phyloP scores from a whole-genome alignment of 2,888 invertebrate species.

The Criorhina ranunculi region DNA sequence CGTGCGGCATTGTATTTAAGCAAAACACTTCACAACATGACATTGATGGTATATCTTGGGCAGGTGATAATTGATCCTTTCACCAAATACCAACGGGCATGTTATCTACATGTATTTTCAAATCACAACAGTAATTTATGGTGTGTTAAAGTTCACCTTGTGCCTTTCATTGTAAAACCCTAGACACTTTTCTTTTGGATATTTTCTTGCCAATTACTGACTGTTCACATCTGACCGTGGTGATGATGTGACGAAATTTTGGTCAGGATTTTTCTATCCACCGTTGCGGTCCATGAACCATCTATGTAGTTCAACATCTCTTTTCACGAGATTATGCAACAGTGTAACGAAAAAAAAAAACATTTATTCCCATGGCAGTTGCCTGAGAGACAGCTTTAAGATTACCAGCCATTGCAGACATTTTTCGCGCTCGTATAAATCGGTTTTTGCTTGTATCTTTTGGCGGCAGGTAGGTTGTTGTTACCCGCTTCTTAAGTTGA shows the following conservation, averaged over 20 bases:
- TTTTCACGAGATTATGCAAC: constrained; percentile 51
- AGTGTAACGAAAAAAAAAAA: constrained; percentile 23
- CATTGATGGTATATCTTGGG: constrained; percentile 48
- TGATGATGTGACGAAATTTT: constrained; percentile 20
- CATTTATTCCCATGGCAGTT: constrained; percentile 69
- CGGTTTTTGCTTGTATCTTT: constrained; percentile 7
- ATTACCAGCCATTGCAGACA: constrained; percentile 37
- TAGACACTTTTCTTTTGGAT: constrained; percentile 11
- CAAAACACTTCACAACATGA: constrained; percentile 35
- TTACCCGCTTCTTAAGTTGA: constrained; percentile 34
- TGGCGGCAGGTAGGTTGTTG: constrained; percentile 14
- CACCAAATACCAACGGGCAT: constrained; percentile 28
- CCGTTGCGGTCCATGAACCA: constrained; percentile 38
- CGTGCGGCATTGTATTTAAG: constrained; percentile 13
- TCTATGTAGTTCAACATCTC: constrained; percentile 56
- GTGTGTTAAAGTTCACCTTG: constrained; percentile 53
- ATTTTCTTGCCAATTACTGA: constrained; percentile 29
- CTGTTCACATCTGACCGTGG: constrained; percentile 26
- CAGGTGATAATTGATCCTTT: constrained; percentile 73
- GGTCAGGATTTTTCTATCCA: constrained; percentile 14
- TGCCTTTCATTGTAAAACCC: constrained; percentile 42
- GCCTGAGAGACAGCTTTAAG: constrained; percentile 30
- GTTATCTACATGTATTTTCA: not conserved
- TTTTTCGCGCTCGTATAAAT: constrained; percentile 37
- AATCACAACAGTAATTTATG: not conserved